These are phyloP conservation scores for Amitus sp. DNA, from an alignment of 2,888 invertebrate species.

Conservation along the genomic window DNA sequence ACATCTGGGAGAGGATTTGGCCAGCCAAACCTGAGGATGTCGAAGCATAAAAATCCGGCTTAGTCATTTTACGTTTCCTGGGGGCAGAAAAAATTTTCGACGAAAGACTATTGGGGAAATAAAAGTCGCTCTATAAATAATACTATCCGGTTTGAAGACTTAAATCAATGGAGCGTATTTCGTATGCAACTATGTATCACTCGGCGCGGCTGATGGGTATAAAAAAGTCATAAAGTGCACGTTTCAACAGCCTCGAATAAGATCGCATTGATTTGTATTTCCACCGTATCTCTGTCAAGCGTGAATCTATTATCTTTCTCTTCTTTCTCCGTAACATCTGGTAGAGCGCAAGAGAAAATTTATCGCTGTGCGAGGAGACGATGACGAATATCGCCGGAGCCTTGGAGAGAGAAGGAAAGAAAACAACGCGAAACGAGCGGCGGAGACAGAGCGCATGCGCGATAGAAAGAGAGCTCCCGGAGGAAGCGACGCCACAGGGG, in stretches of 20 bases:
- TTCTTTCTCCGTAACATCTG: conserved; percentile 33
- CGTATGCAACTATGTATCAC: not conserved
- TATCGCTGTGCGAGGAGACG: conserved; percentile 37
- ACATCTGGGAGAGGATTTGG: too few species aligned
- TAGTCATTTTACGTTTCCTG: too few species aligned
- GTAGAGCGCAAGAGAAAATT: conserved; percentile 33
- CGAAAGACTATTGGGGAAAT: too few species aligned
- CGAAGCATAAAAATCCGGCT: not conserved
- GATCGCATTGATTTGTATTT: conserved; percentile 38
- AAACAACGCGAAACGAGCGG: conserved; percentile 7
- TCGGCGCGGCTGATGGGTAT: conserved; percentile 19
- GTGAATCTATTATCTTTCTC: conserved; percentile 34
- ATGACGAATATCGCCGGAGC: conserved; percentile 42
- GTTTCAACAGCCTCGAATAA: conserved; percentile 36
- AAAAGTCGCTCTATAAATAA: not conserved
- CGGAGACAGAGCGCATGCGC: too few species aligned
- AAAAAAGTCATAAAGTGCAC: conserved; percentile 26
- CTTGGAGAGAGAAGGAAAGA: not conserved
- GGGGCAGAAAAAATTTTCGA: too few species aligned
- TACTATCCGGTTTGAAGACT: not conserved
- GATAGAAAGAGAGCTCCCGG: too few species aligned
- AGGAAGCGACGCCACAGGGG: conserved; percentile 55
- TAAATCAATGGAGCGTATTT: not conserved
- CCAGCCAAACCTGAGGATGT: not conserved
- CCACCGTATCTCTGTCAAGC: conserved; percentile 40